phyloP scores from a whole-genome alignment of 2,113 vertebrate genomes.

The Lycaon pictus region DNA sequence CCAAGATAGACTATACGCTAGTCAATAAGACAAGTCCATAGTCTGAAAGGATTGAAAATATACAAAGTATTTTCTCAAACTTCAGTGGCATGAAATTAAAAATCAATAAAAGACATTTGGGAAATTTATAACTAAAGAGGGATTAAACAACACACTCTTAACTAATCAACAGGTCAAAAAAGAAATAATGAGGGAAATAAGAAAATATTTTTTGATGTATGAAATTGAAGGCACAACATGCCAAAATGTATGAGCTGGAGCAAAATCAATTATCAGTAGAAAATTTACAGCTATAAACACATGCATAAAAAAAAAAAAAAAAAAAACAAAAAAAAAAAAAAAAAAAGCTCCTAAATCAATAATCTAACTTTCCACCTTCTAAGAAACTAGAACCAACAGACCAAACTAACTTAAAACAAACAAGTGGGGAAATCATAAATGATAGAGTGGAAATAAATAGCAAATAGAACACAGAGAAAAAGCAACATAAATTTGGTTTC shows the following conservation, averaged over 20 bases:
- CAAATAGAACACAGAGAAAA: background rate
- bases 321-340: background rate
- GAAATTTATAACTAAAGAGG: background rate
- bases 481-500: background rate
- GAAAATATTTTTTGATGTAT: background rate
- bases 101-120: background rate
- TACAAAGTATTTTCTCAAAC: background rate
- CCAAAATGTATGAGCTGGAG: background rate
- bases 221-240: background rate
- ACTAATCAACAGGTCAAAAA: background rate
- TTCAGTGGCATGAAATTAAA: background rate
- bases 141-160: background rate
- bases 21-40: background rate
- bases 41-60: background rate
- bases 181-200: background rate
- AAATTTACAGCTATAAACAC: background rate
- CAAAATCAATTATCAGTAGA: background rate
- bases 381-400: background rate
- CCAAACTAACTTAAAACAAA: background rate
- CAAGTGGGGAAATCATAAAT: background rate
- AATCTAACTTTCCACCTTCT: background rate
- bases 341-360: background rate
- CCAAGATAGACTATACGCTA: background rate
- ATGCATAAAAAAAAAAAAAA: background rate
- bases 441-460: background rate